Evolutionary conservation across 35 echinoderm and acorn worm genomes (phyloP), one percentile per base, ranked within the genome.

Genomic region (Acanthaster planci): DNA sequence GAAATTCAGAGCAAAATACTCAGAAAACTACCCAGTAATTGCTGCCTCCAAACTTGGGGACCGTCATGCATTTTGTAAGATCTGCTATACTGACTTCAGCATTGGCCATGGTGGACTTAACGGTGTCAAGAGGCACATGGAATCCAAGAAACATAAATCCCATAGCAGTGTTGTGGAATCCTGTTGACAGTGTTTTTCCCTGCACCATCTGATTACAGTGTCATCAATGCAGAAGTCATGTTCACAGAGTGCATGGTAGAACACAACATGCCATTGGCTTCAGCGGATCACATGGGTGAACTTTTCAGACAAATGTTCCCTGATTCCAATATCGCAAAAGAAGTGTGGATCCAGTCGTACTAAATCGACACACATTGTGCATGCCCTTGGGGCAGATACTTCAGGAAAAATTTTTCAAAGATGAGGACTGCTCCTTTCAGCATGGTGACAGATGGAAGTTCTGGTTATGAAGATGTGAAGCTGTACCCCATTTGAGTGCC

Each of bases 231-330:
- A 17, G 84, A 80, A 53, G 89, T 91, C 32, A 36, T 86, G 0
- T 42, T 86, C n/a, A 87, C 84, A 22, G 75, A 91, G 40, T 91
- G 85, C 78, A 67, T 91, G 59, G 76, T 91, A 32, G 89, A 91
- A 79, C 89, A 91, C 38, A 91, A 38, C 56, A 54, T 86, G 18
- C 89, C 83, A 17, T 76, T 91, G 7, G 60, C 27, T 80, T 76
- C 67, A 15, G 26, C 89, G 8, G 89, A 91, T 38, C 83, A 91
- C 23, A 55, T 64, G 52, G 68, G 76, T 40, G 84, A 89, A 84
- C 80, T 90, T 0, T 90, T 86, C 64, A 21, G 34, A 37, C 76
- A 40, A 38, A 90, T 89, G 87, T 89, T 89, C 38, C 87, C 80
- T 31, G 77, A 80, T 67, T 54, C 67, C 8, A 32, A 60, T 9